These are phyloP conservation scores for Coranthus polyacanthus DNA, from an alignment of 2,797 vertebrate genomes.

Conservation along the genomic window DNA sequence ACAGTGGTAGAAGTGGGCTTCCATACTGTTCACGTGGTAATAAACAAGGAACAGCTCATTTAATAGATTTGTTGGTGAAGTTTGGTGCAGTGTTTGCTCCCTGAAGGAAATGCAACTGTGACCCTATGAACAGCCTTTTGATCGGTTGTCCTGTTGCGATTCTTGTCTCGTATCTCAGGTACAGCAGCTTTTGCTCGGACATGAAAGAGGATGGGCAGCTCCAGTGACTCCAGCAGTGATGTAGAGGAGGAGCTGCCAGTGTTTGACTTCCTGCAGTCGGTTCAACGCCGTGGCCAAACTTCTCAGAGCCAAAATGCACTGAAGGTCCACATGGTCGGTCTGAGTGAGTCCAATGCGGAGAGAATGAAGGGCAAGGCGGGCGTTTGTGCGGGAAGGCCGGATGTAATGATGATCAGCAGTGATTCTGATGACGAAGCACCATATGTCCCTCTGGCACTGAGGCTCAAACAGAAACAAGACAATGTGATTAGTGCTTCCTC, in stretches of 20 bases:
- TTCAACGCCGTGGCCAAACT: conserved; percentile 3
- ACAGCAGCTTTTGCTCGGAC: neutral
- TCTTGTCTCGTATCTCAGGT: neutral
- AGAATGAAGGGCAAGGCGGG: neutral
- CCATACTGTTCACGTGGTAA: neutral
- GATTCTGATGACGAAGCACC: conserved; percentile 79
- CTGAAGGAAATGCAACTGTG: neutral
- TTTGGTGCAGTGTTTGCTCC: neutral
- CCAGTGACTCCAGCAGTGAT: conserved; percentile 80
- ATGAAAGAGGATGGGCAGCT: conserved; percentile 63
- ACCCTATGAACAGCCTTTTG: too few species aligned
- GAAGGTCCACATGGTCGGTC: conserved; percentile 21
- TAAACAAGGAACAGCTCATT: neutral
- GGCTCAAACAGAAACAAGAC: conserved; percentile 74
- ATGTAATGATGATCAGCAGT: conserved; percentile 80
- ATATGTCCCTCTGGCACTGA: conserved; percentile 78
- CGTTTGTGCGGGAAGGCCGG: neutral
- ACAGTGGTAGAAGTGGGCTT: too few species aligned
- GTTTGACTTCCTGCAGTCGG: conserved; percentile 80
- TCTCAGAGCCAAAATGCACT: neutral
- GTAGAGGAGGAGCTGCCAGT: conserved; percentile 82
- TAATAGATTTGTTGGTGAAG: neutral
- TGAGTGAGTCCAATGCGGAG: conserved; percentile 43
- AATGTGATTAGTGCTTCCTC: conserved; percentile 27
- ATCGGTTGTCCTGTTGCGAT: neutral